Evolutionary conservation across 2,797 vertebrate genomes (phyloP).

Genomic region (Pyrocephalus nanus): DNA sequence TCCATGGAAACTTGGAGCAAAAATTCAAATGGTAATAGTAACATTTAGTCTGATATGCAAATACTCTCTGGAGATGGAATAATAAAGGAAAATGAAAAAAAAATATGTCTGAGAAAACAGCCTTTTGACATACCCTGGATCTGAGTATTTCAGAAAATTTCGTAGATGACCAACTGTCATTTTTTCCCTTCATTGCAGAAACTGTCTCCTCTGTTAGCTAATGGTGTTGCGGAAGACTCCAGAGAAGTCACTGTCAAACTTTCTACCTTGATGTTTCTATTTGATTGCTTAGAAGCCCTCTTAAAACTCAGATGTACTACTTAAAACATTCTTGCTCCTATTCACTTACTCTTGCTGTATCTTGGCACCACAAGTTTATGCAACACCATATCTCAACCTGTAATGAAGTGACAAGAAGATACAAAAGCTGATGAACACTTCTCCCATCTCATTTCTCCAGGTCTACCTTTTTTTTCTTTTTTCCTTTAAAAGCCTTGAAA

Average conservation of each 20-base stretch:
- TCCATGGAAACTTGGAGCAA: not conserved
- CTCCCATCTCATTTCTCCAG: not conserved
- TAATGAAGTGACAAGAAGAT: not conserved
- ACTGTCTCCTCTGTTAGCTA: not conserved
- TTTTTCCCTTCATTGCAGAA: not conserved
- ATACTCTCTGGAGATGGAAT: not conserved
- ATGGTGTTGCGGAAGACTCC: not conserved
- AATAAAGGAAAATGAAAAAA: not conserved
- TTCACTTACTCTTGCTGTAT: not conserved
- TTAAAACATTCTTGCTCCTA: not conserved
- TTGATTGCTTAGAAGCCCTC: not conserved
- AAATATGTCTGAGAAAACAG: not conserved
- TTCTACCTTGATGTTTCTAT: not conserved
- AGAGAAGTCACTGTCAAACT: not conserved
- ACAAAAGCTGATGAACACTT: not conserved
- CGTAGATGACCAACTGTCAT: not conserved
- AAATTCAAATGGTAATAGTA: not conserved
- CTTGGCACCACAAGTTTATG: not conserved
- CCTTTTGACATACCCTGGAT: not conserved
- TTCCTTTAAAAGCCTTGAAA: not conserved
- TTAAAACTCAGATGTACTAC: not conserved
- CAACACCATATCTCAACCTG: not conserved
- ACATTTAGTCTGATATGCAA: not conserved
- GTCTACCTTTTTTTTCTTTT: not conserved
- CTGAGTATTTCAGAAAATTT: not conserved